A percentile compares a stretch with the other conserved stretches of the same genome.
These are phyloP conservation scores for Mesocricetus auratus DNA, from an alignment of 2,113 vertebrate genomes.

Conservation along the genomic window DNA sequence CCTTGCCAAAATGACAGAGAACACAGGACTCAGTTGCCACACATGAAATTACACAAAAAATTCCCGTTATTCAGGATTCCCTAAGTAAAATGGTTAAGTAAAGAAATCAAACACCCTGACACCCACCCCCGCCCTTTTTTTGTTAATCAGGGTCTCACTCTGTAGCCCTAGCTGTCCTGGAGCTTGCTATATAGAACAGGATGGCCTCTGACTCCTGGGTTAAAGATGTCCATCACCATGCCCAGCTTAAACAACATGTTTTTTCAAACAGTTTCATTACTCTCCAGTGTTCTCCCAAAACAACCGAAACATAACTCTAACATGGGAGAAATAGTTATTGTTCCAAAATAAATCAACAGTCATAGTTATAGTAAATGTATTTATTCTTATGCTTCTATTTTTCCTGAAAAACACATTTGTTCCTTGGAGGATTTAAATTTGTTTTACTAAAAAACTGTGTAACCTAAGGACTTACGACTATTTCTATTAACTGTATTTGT, in stretches of 20 bases:
- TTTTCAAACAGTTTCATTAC: background rate
- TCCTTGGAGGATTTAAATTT: slow-evolving; percentile 36
- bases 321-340: background rate
- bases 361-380: background rate
- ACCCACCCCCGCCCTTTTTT: background rate
- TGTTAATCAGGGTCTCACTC: background rate
- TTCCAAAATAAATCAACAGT: slow-evolving; percentile 5
- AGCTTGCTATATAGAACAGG: background rate
- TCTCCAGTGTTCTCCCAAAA: slow-evolving; percentile 16
- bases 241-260: background rate
- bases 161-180: background rate
- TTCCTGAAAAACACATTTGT: slow-evolving; percentile 6
- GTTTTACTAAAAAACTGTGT: background rate
- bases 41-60: slow-evolving; percentile 29
- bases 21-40: slow-evolving; percentile 45
- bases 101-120: background rate
- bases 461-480: slow-evolving; percentile 20
- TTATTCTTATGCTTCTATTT: slow-evolving; percentile 49
- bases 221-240: background rate
- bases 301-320: slow-evolving; percentile 32
- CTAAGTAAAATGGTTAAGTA: background rate
- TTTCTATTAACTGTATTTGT: slow-evolving; percentile 36
- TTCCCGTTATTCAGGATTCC: slow-evolving; percentile 30
- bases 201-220: background rate
- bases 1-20: background rate